Evolutionary conservation across 2,113 vertebrate species (phyloP).

Genomic region (Hippocampus barbouri): DNA sequence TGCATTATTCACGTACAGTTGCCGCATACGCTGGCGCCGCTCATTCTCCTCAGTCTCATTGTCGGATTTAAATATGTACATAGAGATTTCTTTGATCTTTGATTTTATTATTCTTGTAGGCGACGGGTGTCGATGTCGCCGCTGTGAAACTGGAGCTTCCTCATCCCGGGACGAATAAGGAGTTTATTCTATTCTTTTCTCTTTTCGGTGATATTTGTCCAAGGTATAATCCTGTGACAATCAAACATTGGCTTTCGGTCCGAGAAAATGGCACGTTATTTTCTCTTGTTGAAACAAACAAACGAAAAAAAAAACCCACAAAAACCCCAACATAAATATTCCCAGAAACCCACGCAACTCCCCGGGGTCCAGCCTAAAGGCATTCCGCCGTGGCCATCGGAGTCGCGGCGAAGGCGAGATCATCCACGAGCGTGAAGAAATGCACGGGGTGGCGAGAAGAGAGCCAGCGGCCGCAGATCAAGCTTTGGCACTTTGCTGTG

Average conservation of each 20-base stretch:
- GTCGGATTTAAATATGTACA: not conserved
- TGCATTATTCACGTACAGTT: not conserved
- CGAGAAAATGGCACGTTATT: not conserved
- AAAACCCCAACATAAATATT: not conserved
- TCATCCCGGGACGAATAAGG: not conserved
- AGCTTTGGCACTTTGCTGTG: conserved; percentile 42
- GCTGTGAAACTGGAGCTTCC: not conserved
- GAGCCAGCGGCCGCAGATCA: conserved; percentile 38
- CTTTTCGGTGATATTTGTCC: conserved; percentile 23
- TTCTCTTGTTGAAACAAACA: too few species aligned
- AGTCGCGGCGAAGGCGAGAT: conserved; percentile 39
- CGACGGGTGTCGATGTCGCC: not conserved
- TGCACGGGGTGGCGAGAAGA: conserved; percentile 3
- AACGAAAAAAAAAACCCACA: too few species aligned
- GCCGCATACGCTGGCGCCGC: not conserved
- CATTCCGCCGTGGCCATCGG: conserved; percentile 31
- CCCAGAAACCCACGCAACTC: not conserved
- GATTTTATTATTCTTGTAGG: not conserved
- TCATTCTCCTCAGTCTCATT: not conserved
- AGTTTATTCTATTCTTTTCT: conserved; percentile 23
- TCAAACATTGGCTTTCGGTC: conserved; percentile 15
- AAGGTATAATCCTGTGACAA: conserved; percentile 32
- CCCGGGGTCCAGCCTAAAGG: conserved; percentile 25
- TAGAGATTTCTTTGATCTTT: not conserved
- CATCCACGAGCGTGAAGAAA: conserved; percentile 15